Evolutionary conservation across 2,888 invertebrate genomes (phyloP).

Genomic region (Drosophila dives): DNA sequence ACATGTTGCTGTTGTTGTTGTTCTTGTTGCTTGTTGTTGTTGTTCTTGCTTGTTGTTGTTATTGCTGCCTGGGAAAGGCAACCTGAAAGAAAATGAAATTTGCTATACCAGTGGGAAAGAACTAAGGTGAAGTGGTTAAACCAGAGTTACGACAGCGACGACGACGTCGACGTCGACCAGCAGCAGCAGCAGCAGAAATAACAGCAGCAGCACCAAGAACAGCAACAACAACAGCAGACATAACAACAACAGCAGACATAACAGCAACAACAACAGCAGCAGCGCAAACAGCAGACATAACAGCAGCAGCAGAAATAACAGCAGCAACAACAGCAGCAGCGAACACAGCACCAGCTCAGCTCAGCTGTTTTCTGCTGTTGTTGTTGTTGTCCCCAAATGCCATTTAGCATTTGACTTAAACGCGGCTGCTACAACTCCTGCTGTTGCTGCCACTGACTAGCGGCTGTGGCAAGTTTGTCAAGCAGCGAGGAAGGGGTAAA

Average conservation of each 20-base stretch:
- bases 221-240: background rate
- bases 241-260: background rate
- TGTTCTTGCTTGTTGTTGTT: conserved; percentile 15
- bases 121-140: background rate
- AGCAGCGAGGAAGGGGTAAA: background rate
- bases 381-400: conserved; percentile 69
- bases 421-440: conserved; percentile 38
- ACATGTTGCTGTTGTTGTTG: conserved; percentile 31
- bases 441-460: conserved; percentile 31
- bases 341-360: conserved; percentile 19
- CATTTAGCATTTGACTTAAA: conserved; percentile 76
- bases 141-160: conserved; percentile 1
- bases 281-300: too few relatives aligned
- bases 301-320: background rate
- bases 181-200: too few relatives aligned
- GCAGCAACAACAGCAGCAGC: background rate
- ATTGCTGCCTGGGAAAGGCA: conserved; percentile 39
- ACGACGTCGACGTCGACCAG: too few relatives aligned
- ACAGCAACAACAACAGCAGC: background rate
- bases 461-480: conserved; percentile 43
- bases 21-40: background rate
- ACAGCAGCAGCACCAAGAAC: background rate
- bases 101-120: conserved; percentile 8
- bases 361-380: conserved; percentile 65
- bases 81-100: conserved; percentile 59